Evolutionary conservation across 2,797 vertebrate species (phyloP).

Genomic region (Orientallactaga sibirica): DNA sequence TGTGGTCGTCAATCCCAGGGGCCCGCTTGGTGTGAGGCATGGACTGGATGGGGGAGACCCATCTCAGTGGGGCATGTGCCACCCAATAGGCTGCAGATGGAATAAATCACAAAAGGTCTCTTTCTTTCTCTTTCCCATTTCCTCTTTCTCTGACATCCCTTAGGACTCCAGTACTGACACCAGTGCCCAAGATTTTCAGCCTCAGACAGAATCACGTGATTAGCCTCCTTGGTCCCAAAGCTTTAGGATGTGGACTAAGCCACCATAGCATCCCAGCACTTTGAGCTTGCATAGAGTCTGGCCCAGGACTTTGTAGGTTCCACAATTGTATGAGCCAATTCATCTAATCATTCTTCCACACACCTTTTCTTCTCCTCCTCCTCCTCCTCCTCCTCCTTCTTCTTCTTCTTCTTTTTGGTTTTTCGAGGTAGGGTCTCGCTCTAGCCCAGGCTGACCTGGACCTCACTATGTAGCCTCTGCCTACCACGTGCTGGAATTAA

Average conservation of each 20-base stretch:
- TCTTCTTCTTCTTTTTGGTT: too few species aligned
- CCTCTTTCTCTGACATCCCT: neutral
- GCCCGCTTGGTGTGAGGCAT: neutral
- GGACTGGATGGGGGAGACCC: neutral
- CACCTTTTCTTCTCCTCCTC: too few species aligned
- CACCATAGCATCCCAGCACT: neutral
- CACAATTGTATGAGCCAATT: neutral
- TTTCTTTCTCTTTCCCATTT: too few species aligned
- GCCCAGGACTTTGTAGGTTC: neutral
- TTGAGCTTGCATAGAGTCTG: neutral
- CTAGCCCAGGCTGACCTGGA: too few species aligned
- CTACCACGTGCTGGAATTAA: too few species aligned
- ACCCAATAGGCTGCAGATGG: neutral
- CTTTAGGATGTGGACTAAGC: neutral
- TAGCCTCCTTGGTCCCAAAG: neutral
- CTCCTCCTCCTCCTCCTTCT: too few species aligned
- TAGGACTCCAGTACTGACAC: neutral
- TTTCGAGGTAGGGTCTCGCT: too few species aligned
- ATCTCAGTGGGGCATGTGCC: too few species aligned
- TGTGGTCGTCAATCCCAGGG: neutral
- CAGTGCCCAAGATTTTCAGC: neutral
- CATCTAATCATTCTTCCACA: neutral
- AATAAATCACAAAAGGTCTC: neutral
- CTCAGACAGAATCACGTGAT: neutral
- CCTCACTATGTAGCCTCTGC: too few species aligned